Percentiles rank a stretch among this genome's conserved stretches.
Evolutionary conservation across 2,888 invertebrate species (phyloP).

Genomic region (Drosophila phalerata): DNA sequence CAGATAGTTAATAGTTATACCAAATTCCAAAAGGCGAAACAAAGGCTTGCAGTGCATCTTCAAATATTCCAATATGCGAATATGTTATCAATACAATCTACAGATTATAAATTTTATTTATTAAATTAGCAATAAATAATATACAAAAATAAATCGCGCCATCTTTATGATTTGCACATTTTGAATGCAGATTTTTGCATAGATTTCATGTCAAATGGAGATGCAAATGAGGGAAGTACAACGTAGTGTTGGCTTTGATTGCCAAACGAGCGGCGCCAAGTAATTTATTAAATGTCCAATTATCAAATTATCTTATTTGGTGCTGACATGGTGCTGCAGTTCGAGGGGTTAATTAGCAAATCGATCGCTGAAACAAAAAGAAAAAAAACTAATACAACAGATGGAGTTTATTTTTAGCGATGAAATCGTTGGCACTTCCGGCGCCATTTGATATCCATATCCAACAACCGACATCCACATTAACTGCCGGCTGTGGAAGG

Average conservation of each 20-base stretch:
- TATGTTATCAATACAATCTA: conserved; percentile 31
- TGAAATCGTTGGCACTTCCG: conserved; percentile 72
- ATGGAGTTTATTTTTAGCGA: conserved; percentile 74
- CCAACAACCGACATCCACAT: conserved; percentile 13
- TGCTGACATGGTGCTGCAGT: conserved; percentile 71
- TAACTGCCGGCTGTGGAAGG: conserved; percentile 61
- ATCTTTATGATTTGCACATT: conserved; percentile 44
- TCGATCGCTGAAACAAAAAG: conserved; percentile 26
- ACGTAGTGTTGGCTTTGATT: conserved; percentile 39
- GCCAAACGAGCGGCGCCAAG: conserved; percentile 74
- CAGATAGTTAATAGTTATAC: conserved; percentile 30
- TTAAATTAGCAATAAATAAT: conserved; percentile 65
- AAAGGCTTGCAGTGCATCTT: conserved; percentile 41
- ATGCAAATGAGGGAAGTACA: conserved; percentile 59
- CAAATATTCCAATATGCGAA: conserved; percentile 5
- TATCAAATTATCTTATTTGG: conserved; percentile 70
- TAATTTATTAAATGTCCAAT: conserved; percentile 80
- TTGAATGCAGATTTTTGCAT: conserved; percentile 57
- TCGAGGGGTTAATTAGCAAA: conserved; percentile 61
- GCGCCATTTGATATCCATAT: conserved; percentile 55
- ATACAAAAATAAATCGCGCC: conserved; percentile 40
- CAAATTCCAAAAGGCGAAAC: conserved; percentile 18
- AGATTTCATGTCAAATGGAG: conserved; percentile 18
- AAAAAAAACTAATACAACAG: neutral
- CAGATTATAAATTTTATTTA: conserved; percentile 42